phyloP scores from a whole-genome alignment of 2,888 invertebrate genomes.

The Oxyscelio sp. region DNA sequence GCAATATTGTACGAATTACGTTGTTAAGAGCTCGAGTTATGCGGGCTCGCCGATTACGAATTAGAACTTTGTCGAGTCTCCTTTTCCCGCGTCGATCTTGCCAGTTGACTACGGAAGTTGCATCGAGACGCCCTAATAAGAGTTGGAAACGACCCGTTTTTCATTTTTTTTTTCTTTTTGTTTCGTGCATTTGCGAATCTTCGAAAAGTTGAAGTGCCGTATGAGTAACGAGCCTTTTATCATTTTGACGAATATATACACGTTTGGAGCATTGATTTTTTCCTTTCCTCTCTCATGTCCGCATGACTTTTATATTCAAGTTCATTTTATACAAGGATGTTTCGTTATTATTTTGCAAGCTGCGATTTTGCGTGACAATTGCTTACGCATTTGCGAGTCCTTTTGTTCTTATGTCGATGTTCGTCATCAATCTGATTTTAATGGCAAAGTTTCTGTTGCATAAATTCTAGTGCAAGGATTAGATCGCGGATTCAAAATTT shows the following conservation, averaged over 20 bases:
- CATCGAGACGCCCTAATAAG: slow-evolving; percentile 3
- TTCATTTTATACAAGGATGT: slow-evolving; percentile 65
- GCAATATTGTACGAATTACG: slow-evolving; percentile 45
- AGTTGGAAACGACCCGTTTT: slow-evolving; percentile 16
- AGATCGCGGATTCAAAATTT: slow-evolving; percentile 52
- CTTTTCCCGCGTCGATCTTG: slow-evolving; percentile 26
- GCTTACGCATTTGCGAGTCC: slow-evolving; percentile 25
- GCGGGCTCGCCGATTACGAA: neutral
- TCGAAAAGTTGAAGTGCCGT: slow-evolving; percentile 48
- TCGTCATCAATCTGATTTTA: slow-evolving; percentile 25
- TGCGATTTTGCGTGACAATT: slow-evolving; percentile 32
- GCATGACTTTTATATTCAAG: slow-evolving; percentile 68
- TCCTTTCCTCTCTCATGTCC: slow-evolving; percentile 35
- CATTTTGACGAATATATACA: slow-evolving; percentile 49
- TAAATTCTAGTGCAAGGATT: slow-evolving; percentile 59
- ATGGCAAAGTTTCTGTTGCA: slow-evolving; percentile 62
- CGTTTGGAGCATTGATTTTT: slow-evolving; percentile 41
- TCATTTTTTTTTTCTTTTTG: slow-evolving; percentile 36
- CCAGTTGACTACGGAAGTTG: slow-evolving; percentile 3
- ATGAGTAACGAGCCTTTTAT: slow-evolving; percentile 53
- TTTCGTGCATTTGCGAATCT: slow-evolving; percentile 51
- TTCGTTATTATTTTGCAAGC: slow-evolving; percentile 60
- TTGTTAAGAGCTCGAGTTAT: slow-evolving; percentile 34
- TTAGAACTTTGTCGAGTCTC: slow-evolving; percentile 15
- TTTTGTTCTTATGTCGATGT: too few relatives aligned